These are phyloP conservation scores for Circaetus gallicus DNA, from an alignment of 2,113 vertebrate species.

Conservation along the genomic window DNA sequence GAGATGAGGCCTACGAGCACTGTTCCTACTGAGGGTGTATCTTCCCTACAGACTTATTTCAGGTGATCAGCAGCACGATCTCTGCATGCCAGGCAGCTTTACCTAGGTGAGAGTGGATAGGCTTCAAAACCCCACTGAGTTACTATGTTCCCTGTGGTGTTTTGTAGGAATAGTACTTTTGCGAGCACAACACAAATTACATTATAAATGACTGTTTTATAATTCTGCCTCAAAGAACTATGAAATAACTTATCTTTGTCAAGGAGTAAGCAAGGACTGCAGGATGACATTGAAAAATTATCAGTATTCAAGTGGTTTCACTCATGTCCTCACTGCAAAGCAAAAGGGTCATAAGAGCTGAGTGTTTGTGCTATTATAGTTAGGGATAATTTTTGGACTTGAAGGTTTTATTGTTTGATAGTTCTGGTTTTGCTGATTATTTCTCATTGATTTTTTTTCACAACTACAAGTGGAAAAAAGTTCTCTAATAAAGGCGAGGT, in stretches of 20 bases:
- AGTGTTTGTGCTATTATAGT: background rate
- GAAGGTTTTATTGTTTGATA: background rate
- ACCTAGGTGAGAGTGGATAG: accelerated
- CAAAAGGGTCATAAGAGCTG: background rate
- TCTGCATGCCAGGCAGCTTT: background rate
- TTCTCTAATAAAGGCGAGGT: background rate
- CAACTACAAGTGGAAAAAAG: background rate
- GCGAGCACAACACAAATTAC: background rate
- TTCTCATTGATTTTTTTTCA: background rate
- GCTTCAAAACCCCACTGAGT: background rate
- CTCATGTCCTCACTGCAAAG: background rate
- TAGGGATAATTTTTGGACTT: background rate
- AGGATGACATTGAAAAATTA: background rate
- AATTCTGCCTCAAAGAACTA: background rate
- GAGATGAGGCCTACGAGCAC: background rate
- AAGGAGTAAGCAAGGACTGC: background rate
- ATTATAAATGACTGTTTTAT: background rate
- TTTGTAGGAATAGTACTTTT: background rate
- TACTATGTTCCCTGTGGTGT: background rate
- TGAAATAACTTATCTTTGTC: background rate
- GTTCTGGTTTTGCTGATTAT: background rate
- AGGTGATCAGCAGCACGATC: background rate
- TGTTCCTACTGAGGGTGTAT: background rate
- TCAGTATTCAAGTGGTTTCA: background rate
- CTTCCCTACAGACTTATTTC: background rate